Conservation (phyloP, 2,797 vertebrate genomes). For the Steatocranus sp. region DNA sequence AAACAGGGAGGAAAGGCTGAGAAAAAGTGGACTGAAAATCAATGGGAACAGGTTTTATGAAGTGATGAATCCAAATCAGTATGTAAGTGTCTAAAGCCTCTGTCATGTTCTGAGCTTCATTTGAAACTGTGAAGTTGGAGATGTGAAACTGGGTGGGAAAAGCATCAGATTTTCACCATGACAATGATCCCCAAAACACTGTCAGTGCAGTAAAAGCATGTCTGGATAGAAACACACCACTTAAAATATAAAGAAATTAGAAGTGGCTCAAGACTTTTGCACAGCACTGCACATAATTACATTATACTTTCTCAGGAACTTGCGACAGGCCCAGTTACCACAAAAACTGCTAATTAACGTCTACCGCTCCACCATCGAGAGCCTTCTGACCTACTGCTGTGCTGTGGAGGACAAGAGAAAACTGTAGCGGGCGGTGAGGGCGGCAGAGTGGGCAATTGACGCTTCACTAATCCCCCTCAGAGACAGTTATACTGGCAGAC, state of each 20-base stretch:
- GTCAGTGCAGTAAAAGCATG: background rate
- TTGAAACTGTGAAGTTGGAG: background rate
- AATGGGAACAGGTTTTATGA: background rate
- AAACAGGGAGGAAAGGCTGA: background rate
- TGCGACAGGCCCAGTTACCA: background rate
- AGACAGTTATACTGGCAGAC: background rate
- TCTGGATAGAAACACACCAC: background rate
- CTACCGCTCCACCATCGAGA: accelerated
- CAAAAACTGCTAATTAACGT: background rate
- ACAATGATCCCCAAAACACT: background rate
- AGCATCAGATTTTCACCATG: background rate
- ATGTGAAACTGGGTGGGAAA: accelerated
- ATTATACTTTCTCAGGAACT: background rate
- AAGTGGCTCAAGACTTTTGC: background rate
- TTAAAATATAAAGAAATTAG: background rate
- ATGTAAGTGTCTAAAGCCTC: background rate
- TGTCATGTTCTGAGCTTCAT: background rate
- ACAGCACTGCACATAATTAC: background rate
- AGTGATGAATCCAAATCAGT: background rate
- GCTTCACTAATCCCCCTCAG: background rate
- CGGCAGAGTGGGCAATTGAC: background rate
- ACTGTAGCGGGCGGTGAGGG: background rate
- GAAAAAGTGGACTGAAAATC: background rate
- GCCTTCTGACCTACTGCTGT: accelerated
- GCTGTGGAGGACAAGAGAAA: background rate